Base-by-base conservation (phyloP, 2,797 vertebrate species). In the Microctenopoma stevenorrisi region DNA sequence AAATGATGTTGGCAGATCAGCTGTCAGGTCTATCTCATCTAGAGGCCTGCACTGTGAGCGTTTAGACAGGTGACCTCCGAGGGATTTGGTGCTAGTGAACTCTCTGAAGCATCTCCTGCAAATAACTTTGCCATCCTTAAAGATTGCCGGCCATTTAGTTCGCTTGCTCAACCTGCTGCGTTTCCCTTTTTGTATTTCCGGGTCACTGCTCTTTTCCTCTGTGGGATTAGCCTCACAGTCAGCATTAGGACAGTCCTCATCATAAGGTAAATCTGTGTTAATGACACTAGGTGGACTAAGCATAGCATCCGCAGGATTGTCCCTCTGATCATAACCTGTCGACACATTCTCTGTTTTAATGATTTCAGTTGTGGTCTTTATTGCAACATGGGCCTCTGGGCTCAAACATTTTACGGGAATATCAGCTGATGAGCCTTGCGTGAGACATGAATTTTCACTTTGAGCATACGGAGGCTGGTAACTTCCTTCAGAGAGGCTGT, bases 61-160 rank as follows among this genome's bases (percentile, higher is more conserved):
- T 86, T 99, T 99, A 4, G 98, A 99, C 49, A 99, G 94, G 85
- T 99, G 98, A 83, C 97, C 97, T 65, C 98, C 98, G 16, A 99
- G 95, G 54, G 98, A 99, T 84, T 98, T 96, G 80, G 98, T 98
- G 88, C 98, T 99, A 56, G 96, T 94, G 88, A 99, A 99, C 87
- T 96, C 98, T 92, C 97, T 95, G 84, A 97, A 99, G 90, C 98
- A 99, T 75, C 97, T 96, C 82, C 96, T 96, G 83, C 98, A 99
- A 80, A 99, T 98, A 68, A 99, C 98, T 78, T 99, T 99, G 26
- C 97, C 98, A 72, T 98, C 97, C 86, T 96, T 96, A 74, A 99
- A 97, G 79, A 99, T 99, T 35, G 97, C 98, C 56, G 98, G 98
- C 97, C 97, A 99, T 83, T 99, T 99, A 53, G 97, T 96, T 71